Conservation (phyloP, 2,113 vertebrate species). For the Amphiprion ocellaris region DNA sequence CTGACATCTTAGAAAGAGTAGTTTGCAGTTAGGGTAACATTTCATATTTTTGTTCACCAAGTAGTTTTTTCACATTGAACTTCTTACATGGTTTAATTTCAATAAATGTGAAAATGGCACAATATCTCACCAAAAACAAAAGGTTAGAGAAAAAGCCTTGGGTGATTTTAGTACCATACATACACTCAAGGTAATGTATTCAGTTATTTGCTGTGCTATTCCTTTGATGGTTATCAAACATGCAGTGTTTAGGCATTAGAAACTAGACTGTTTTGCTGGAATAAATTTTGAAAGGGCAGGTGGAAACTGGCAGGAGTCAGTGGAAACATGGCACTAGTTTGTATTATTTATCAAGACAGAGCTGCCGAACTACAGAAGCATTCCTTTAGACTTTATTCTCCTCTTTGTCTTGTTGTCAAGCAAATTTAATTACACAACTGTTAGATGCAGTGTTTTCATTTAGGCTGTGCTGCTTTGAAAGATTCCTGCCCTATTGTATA, state of each 20-base stretch:
- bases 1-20: too few relatives aligned
- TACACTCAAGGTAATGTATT: neutral
- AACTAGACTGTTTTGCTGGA: neutral
- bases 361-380: too few relatives aligned
- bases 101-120: too few relatives aligned
- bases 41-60: too few relatives aligned
- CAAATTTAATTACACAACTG: constrained; percentile 11
- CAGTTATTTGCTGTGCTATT: neutral
- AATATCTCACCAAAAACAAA: too few relatives aligned
- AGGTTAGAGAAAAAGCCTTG: too few relatives aligned
- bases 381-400: too few relatives aligned
- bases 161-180: neutral
- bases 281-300: neutral
- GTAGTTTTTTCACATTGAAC: too few relatives aligned
- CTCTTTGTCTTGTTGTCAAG: neutral
- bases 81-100: too few relatives aligned
- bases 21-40: too few relatives aligned
- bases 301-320: neutral
- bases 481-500: constrained; percentile 5
- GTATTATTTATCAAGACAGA: constrained; percentile 6
- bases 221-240: neutral
- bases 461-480: neutral
- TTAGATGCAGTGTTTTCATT: neutral
- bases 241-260: neutral
- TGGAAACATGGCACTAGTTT: neutral